Percentiles rank a stretch among this genome's conserved stretches.
phyloP scores from a whole-genome alignment of 2,888 invertebrate species.

The Acleris literana region DNA sequence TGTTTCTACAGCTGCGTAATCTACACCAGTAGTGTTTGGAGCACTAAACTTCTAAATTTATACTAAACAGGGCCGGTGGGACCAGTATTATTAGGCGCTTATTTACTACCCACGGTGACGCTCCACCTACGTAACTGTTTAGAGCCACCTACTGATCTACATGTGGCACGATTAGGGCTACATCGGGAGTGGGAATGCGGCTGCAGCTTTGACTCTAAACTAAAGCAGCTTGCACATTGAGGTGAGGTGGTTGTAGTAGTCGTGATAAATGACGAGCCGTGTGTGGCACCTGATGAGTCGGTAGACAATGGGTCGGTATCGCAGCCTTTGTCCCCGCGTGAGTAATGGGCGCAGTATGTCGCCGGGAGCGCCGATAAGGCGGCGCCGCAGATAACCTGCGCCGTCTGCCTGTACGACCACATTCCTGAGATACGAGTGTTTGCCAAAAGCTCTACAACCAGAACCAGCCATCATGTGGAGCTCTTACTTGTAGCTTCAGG shows the following conservation, averaged over 20 bases:
- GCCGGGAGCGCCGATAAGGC: slow-evolving; percentile 53
- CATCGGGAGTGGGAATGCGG: slow-evolving; percentile 4
- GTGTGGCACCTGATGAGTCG: slow-evolving; percentile 29
- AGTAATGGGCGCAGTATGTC: slow-evolving; percentile 60
- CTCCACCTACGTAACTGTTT: slow-evolving; percentile 33
- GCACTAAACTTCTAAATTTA: slow-evolving; percentile 29
- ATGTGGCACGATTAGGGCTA: slow-evolving; percentile 22
- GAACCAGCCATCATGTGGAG: slow-evolving; percentile 3
- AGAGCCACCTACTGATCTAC: slow-evolving; percentile 27
- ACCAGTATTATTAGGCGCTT: slow-evolving; percentile 29
- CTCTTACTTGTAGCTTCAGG: neutral
- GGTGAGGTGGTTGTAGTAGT: slow-evolving; percentile 2
- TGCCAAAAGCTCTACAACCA: slow-evolving; percentile 23
- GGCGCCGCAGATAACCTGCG: slow-evolving; percentile 52
- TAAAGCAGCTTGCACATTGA: neutral
- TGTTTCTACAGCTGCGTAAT: slow-evolving; percentile 24
- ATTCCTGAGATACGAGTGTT: slow-evolving; percentile 21
- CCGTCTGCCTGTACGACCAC: slow-evolving; percentile 28
- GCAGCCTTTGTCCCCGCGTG: slow-evolving; percentile 41
- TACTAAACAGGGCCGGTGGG: slow-evolving; percentile 18
- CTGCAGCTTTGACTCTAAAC: neutral
- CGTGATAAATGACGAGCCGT: slow-evolving; percentile 3
- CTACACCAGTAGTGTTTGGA: slow-evolving; percentile 18
- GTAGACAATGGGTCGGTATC: slow-evolving; percentile 28
- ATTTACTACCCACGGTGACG: slow-evolving; percentile 29